Base-by-base conservation (phyloP, 2,888 invertebrate species). In the Neocrepidodera transversa region DNA sequence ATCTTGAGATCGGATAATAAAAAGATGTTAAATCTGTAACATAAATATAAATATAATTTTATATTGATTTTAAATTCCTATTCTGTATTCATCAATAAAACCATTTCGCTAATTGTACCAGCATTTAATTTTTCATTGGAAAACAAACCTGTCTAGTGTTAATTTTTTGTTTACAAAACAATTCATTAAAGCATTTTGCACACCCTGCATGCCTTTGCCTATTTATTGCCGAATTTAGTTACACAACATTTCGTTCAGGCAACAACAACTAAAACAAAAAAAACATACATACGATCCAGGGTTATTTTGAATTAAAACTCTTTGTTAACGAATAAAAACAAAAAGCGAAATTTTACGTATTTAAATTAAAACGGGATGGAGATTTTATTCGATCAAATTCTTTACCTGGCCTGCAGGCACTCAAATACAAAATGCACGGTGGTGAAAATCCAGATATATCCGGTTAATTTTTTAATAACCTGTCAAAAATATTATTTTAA, bases 371-470 rank as follows among this genome's bases (percentile, higher is more conserved):
- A 52, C 48, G 28, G 55, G 52, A 63, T 55, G 49, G 43, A 53
- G 59, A 43, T 57, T 60, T 60, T 36, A 60, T 60, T 57, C 57
- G 56, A 63, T 63, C 57, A 55, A 63, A 60, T 53, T 60, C 59
- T 57, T 57, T 30, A 40, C 36, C 45, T 18, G 32, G 49, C 58
- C 51, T 17, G 36, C 36, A 38, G 61, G 61, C 57, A 38, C 51
- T 35, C 28, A 35, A 17, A 17, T 38, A 38, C 17, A 38, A 11
- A 2, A 28, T 2, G 32, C 42, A 42, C 23, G 8, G 42, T 13
- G 42, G 5, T 40, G 8, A 1, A 2, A n/a, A n/a, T 5, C 36
- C 5, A 4, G 16, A 13, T 36, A 16, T 30, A n/a, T 30, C 11
- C 32, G 2, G 2, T 3, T 1, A 4, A 30, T 3, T n/a, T 2